These are phyloP conservation scores for Aldrovandia affinis DNA, from an alignment of 2,797 vertebrate species.

Conservation along the genomic window DNA sequence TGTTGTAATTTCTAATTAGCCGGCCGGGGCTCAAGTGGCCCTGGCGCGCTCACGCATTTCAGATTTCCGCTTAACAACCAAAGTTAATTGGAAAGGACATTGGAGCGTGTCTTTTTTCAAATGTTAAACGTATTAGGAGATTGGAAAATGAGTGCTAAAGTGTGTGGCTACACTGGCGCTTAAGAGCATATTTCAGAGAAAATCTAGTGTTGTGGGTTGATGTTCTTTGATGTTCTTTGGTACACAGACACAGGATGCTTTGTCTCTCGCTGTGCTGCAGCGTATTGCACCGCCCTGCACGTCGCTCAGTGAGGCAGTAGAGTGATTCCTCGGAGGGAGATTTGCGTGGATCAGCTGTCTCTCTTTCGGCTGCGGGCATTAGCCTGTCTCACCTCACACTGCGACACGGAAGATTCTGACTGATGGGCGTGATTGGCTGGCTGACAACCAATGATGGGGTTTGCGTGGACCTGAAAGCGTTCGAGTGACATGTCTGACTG, in stretches of 20 bases:
- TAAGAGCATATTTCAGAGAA: background rate
- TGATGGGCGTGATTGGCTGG: background rate
- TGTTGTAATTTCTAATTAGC: background rate
- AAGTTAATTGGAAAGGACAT: background rate
- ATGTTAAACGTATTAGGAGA: background rate
- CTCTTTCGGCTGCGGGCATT: background rate
- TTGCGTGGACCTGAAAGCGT: too few relatives aligned
- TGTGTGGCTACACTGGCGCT: background rate
- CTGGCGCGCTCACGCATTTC: background rate
- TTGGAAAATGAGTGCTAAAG: background rate
- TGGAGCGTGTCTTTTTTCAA: background rate
- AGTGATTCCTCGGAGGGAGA: background rate
- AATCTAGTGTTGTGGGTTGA: background rate
- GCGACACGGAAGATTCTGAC: background rate
- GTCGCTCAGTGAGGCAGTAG: background rate
- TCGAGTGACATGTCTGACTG: background rate
- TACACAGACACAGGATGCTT: too few relatives aligned
- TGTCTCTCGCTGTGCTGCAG: too few relatives aligned
- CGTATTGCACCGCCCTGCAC: too few relatives aligned
- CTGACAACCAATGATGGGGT: background rate
- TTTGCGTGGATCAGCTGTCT: background rate
- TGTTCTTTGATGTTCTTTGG: background rate
- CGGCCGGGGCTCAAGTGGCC: background rate
- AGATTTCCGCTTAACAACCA: background rate
- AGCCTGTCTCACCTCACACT: background rate